phyloP scores from a whole-genome alignment of 37 sponge, comb jelly and placozoan genomes.

The Bolinopsis microptera region DNA sequence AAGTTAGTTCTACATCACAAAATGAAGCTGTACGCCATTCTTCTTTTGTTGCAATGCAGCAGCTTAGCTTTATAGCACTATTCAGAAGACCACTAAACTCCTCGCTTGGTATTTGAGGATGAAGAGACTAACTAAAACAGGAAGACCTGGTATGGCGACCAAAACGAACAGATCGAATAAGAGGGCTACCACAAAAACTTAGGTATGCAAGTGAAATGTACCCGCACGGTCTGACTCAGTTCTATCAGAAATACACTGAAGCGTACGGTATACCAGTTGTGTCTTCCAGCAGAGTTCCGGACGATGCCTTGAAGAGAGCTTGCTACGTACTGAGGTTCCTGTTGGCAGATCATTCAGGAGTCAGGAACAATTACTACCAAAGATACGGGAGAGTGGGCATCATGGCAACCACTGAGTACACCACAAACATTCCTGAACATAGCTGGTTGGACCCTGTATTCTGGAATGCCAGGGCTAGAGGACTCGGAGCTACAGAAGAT shows the following conservation, averaged over 20 bases:
- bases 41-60: too few species aligned
- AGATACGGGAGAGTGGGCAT: constrained; percentile 37
- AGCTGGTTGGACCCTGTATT: constrained; percentile 61
- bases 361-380: constrained; percentile 12
- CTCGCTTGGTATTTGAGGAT: too few species aligned
- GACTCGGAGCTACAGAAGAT: constrained; percentile 51
- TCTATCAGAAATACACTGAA: constrained; percentile 60
- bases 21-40: too few species aligned
- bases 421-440: constrained; percentile 57
- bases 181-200: constrained; percentile 1
- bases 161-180: background rate
- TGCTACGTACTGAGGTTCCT: constrained; percentile 13
- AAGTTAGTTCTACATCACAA: too few species aligned
- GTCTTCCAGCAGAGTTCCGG: constrained; percentile 43
- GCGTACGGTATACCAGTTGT: constrained; percentile 60
- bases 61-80: too few species aligned
- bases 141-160: background rate
- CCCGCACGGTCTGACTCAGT: constrained; percentile 58
- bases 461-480: constrained; percentile 63
- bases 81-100: background rate
- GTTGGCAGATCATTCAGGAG: constrained; percentile 54
- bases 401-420: constrained; percentile 29
- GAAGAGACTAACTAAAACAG: too few species aligned
- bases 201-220: background rate
- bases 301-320: constrained; percentile 29